Percentiles rank a stretch among this genome's conserved stretches.
Evolutionary conservation across 1,140 invertebrate species (phyloP).

Genomic region (Zaprionus kolodkinae): DNA sequence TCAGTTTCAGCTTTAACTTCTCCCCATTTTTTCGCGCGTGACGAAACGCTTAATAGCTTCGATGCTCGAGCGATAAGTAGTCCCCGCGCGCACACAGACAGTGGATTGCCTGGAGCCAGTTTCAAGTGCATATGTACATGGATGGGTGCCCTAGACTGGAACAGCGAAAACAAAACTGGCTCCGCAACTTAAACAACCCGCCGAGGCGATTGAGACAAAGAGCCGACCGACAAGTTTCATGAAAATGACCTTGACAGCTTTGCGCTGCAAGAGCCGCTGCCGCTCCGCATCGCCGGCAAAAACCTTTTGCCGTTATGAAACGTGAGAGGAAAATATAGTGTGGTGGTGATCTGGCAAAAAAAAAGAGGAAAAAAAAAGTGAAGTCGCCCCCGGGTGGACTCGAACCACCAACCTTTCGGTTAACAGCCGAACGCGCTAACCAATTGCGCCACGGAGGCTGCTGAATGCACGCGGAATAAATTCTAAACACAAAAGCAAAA

Average conservation of each 20-base stretch:
- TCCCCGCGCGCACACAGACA: background rate
- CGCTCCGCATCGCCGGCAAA: background rate
- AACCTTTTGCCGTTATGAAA: slow-evolving; percentile 33
- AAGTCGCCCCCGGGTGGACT: slow-evolving; percentile 91
- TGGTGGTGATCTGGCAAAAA: slow-evolving; percentile 7
- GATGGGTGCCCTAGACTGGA: slow-evolving; percentile 2
- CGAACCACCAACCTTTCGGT: slow-evolving; percentile 94
- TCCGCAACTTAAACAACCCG: slow-evolving; percentile 12
- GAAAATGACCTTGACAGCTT: slow-evolving; percentile 43
- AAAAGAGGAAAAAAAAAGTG: slow-evolving; percentile 14
- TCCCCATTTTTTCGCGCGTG: slow-evolving; percentile 25
- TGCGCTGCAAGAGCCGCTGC: background rate
- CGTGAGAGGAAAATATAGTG: background rate
- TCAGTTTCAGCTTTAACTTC: slow-evolving; percentile 13
- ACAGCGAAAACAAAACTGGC: slow-evolving; percentile 31
- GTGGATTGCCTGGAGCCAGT: slow-evolving; percentile 18
- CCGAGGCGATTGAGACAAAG: slow-evolving; percentile 16
- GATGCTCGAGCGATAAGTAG: slow-evolving; percentile 26
- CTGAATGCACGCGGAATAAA: slow-evolving; percentile 71
- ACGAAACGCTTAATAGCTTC: slow-evolving; percentile 14
- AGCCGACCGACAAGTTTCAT: slow-evolving; percentile 31
- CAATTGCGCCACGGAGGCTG: slow-evolving; percentile 91
- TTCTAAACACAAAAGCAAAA: slow-evolving; percentile 58
- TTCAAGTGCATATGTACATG: slow-evolving; percentile 23
- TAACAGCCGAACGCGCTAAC: slow-evolving; percentile 93